phyloP scores from a whole-genome alignment of 2,888 invertebrate genomes.

The Cinara cedri region DNA sequence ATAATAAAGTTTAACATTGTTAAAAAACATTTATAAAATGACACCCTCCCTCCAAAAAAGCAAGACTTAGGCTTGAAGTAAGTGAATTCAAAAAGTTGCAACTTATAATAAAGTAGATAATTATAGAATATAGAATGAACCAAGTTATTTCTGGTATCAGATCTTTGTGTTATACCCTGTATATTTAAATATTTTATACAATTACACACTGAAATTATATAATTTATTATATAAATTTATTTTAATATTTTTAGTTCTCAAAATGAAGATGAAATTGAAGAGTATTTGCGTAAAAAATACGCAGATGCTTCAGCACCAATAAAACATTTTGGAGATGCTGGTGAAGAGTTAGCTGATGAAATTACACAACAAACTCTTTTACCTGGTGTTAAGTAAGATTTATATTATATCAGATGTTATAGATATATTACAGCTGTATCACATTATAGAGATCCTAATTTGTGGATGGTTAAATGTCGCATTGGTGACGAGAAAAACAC shows the following conservation, averaged over 20 bases:
- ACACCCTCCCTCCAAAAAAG: too few relatives aligned
- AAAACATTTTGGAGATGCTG: slow-evolving; percentile 93
- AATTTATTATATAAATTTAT: neutral
- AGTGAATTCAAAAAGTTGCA: too few relatives aligned
- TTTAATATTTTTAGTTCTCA: slow-evolving; percentile 71
- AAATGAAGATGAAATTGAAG: slow-evolving; percentile 96
- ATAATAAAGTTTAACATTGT: too few relatives aligned
- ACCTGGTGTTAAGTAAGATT: slow-evolving; percentile 88
- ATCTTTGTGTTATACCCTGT: too few relatives aligned
- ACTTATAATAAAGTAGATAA: too few relatives aligned
- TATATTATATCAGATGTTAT: neutral
- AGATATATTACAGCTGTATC: slow-evolving; percentile 9
- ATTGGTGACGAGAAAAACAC: slow-evolving; percentile 97
- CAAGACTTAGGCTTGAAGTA: too few relatives aligned
- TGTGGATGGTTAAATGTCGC: slow-evolving; percentile 99
- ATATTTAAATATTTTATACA: too few relatives aligned
- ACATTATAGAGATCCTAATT: slow-evolving; percentile 83
- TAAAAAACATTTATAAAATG: too few relatives aligned
- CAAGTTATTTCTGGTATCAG: too few relatives aligned
- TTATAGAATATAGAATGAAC: too few relatives aligned
- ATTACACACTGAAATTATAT: neutral
- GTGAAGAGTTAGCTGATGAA: slow-evolving; percentile 96
- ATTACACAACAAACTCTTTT: slow-evolving; percentile 96
- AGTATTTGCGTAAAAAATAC: slow-evolving; percentile 93
- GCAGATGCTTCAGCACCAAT: slow-evolving; percentile 86